Evolutionary conservation across 2,888 invertebrate genomes (phyloP).

Genomic region (Cinara cedri): DNA sequence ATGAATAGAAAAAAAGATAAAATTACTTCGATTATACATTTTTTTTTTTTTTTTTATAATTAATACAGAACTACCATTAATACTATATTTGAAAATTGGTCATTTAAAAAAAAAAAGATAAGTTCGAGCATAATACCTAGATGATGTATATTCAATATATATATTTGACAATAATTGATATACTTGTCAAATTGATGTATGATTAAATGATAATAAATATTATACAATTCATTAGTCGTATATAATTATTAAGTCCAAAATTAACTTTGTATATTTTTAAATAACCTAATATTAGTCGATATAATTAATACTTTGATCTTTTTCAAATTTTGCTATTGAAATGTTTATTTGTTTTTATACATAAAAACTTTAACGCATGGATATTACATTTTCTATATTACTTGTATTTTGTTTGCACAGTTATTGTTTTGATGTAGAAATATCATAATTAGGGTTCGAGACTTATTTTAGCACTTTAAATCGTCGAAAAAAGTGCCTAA

Average conservation of each 20-base stretch:
- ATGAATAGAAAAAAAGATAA: background rate
- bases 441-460: no score
- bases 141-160: background rate
- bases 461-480: no score
- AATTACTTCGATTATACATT: background rate
- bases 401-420: no score
- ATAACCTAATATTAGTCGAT: background rate
- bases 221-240: constrained; percentile 14
- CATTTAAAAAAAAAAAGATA: constrained; percentile 5
- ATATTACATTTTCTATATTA: no score
- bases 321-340: background rate
- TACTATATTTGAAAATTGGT: constrained; percentile 23
- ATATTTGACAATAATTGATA: constrained; percentile 8
- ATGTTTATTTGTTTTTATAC: no score
- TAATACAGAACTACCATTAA: constrained; percentile 8
- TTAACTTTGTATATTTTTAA: background rate
- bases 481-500: no score
- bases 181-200: background rate
- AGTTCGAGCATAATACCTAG: background rate
- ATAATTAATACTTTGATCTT: background rate
- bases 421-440: no score
- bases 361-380: no score
- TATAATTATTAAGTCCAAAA: constrained; percentile 6
- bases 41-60: no score
- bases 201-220: constrained; percentile 39